Conservation (phyloP, 1,140 invertebrate genomes). For the Nebria ingens region DNA sequence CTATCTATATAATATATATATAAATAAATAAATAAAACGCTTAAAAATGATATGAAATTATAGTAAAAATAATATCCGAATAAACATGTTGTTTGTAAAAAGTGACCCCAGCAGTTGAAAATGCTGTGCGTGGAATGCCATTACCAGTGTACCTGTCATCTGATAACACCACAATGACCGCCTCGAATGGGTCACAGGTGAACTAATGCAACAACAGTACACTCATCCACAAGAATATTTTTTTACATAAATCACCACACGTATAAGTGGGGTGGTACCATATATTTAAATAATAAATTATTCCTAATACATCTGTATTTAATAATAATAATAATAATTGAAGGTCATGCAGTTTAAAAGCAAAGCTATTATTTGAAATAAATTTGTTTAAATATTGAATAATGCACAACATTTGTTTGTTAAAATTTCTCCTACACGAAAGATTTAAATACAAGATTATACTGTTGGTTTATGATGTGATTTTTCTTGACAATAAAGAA, state of each 20-base stretch:
- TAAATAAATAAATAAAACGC: too few species aligned
- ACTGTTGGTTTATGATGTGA: neutral
- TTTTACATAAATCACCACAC: too few species aligned
- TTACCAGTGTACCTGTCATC: neutral
- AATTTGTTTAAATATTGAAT: too few species aligned
- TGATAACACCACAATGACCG: neutral
- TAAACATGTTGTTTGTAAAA: slow-evolving; percentile 3
- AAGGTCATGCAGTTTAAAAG: too few species aligned
- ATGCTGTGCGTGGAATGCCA: neutral
- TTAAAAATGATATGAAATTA: slow-evolving; percentile 1
- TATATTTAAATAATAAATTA: too few species aligned
- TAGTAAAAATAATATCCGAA: slow-evolving; percentile 4
- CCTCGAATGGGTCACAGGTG: neutral
- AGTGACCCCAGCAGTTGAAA: neutral
- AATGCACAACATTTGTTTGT: too few species aligned
- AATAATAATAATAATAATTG: too few species aligned
- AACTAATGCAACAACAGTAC: neutral
- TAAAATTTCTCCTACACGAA: too few species aligned
- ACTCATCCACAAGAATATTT: neutral
- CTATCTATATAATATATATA: too few species aligned
- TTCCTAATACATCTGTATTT: too few species aligned
- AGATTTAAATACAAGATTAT: neutral
- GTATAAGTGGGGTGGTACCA: too few species aligned
- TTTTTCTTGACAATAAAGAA: neutral
- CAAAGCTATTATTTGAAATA: too few species aligned